A percentile compares a stretch with the other conserved stretches of the same genome.
Conservation (phyloP, 2,888 invertebrate genomes). For the Eudemis profundana region DNA sequence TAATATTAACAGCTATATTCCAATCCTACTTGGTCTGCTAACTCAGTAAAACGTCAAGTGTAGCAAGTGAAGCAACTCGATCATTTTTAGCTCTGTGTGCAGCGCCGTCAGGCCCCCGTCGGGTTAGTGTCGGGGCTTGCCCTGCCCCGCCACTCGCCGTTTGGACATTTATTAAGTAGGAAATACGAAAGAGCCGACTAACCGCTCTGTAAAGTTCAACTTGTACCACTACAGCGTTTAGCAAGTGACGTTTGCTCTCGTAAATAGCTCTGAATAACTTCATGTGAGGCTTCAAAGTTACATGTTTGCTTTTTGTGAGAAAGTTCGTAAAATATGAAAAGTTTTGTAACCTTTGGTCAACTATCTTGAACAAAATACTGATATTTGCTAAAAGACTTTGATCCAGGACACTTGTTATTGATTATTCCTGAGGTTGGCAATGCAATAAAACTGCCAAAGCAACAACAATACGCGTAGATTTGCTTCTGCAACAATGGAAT, state of each 20-base stretch:
- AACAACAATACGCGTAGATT: slow-evolving; percentile 49
- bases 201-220: slow-evolving; percentile 51
- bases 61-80: slow-evolving; percentile 56
- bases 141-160: slow-evolving; percentile 52
- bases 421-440: slow-evolving; percentile 21
- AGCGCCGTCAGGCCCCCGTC: slow-evolving; percentile 66
- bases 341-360: not conserved
- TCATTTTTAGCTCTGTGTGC: slow-evolving; percentile 67
- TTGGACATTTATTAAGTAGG: slow-evolving; percentile 75
- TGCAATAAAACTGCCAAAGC: slow-evolving; percentile 32
- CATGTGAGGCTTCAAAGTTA: not conserved
- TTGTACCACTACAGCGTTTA: slow-evolving; percentile 57
- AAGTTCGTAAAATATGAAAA: not conserved
- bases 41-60: slow-evolving; percentile 52
- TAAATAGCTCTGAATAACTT: slow-evolving; percentile 37
- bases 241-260: slow-evolving; percentile 48
- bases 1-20: slow-evolving; percentile 41
- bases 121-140: slow-evolving; percentile 69
- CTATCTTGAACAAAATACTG: not conserved
- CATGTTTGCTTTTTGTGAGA: slow-evolving; percentile 2
- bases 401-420: slow-evolving; percentile 10
- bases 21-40: slow-evolving; percentile 50
- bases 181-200: slow-evolving; percentile 62
- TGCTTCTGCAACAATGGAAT: slow-evolving; percentile 61
- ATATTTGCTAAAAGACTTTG: not conserved